Conservation (phyloP, 2,888 invertebrate species). For the Nymphalis c-album region DNA sequence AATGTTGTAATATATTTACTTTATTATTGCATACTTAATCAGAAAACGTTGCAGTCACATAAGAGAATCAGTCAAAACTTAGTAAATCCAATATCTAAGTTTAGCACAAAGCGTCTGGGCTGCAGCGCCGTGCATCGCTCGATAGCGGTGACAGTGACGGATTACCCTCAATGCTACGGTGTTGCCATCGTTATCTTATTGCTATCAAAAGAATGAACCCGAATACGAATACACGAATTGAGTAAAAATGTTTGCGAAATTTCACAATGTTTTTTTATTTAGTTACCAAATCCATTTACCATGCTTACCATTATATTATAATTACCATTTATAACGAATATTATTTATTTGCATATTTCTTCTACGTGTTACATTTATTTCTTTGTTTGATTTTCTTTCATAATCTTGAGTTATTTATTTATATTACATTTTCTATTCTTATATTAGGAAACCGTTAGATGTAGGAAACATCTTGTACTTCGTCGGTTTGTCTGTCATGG, state of each 20-base stretch:
- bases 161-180: conserved; percentile 56
- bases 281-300: too few relatives aligned
- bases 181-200: conserved; percentile 43
- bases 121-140: conserved; percentile 72
- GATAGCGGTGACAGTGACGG: conserved; percentile 76
- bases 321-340: neutral
- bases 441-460: conserved; percentile 22
- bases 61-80: conserved; percentile 69
- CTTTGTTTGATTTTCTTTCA: too few relatives aligned
- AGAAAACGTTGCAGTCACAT: conserved; percentile 25
- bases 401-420: neutral
- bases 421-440: conserved; percentile 11
- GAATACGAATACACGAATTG: conserved; percentile 34
- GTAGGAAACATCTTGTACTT: conserved; percentile 18
- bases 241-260: conserved; percentile 6
- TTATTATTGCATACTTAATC: conserved; percentile 5
- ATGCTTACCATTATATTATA: too few relatives aligned
- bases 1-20: neutral
- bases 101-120: conserved; percentile 55
- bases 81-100: conserved; percentile 77
- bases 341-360: neutral
- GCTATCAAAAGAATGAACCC: conserved; percentile 42
- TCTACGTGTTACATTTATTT: too few relatives aligned
- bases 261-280: neutral
- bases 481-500: conserved; percentile 17